These are phyloP conservation scores for Cladopsammia gracilis DNA, from an alignment of 64 coral and sea anemone genomes.

Conservation along the genomic window DNA sequence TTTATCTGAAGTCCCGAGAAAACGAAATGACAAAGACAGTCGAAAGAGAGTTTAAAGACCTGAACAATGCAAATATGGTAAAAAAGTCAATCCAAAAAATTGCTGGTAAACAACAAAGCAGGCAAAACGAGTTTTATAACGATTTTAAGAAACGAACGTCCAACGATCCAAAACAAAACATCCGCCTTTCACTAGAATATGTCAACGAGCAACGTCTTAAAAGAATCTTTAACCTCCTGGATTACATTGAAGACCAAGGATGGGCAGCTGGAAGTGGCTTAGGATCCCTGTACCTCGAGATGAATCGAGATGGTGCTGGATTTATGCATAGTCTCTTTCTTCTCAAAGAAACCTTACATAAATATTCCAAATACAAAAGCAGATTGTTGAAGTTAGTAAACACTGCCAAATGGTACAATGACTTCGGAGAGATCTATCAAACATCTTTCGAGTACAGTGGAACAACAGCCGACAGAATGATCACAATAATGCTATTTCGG, in stretches of 20 bases:
- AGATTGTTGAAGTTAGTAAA: constrained; percentile 19
- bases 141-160: not conserved
- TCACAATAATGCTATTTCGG: constrained; percentile 56
- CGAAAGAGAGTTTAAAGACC: not conserved
- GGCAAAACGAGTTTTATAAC: not conserved
- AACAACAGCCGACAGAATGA: constrained; percentile 77
- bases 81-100: not conserved
- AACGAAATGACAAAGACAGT: not conserved
- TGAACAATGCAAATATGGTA: not conserved
- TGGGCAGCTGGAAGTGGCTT: constrained; percentile 61
- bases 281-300: constrained; percentile 57
- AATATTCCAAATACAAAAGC: not conserved
- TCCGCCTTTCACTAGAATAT: not conserved
- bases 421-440: constrained; percentile 67
- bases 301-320: constrained; percentile 46
- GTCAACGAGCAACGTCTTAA: not conserved
- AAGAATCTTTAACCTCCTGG: constrained; percentile 11
- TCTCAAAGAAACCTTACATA: not conserved
- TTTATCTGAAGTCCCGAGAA: not conserved
- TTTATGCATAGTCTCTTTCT: constrained; percentile 59
- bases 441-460: constrained; percentile 38
- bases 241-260: constrained; percentile 65
- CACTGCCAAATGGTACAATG: constrained; percentile 67
- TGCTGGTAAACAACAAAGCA: not conserved
- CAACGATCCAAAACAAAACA: not conserved